These are phyloP conservation scores for Lateolabrax maculatus DNA, from an alignment of 2,797 vertebrate genomes.

Conservation along the genomic window DNA sequence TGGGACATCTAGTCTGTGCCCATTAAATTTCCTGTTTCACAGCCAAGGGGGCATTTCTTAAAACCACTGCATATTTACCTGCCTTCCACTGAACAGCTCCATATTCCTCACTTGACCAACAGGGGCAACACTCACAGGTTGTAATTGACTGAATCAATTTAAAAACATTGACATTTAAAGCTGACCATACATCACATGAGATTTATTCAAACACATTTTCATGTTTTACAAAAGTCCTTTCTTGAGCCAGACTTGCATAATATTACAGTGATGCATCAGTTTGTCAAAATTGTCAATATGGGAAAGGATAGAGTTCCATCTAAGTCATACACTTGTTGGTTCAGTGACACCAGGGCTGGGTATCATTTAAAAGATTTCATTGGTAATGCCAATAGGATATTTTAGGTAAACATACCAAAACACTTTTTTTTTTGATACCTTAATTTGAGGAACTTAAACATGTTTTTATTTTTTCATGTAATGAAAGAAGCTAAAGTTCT, in stretches of 20 bases:
- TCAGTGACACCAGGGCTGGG: not conserved
- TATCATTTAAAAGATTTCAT: too few relatives aligned
- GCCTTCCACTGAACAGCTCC: conserved; percentile 5
- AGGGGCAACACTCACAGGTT: not conserved
- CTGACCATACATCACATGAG: not conserved
- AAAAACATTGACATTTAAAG: conserved; percentile 17
- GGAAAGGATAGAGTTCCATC: not conserved
- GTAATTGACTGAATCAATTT: not conserved
- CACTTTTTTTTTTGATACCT: too few relatives aligned
- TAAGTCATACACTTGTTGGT: not conserved
- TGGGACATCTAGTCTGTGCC: not conserved
- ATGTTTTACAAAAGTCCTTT: too few relatives aligned
- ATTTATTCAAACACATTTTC: conserved; percentile 3
- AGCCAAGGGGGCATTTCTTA: conserved; percentile 8
- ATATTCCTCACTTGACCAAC: conserved; percentile 12
- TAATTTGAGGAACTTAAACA: too few relatives aligned
- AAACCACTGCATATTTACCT: conserved; percentile 34
- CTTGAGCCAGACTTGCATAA: too few relatives aligned
- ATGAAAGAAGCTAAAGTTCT: not conserved
- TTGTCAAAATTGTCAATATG: not conserved
- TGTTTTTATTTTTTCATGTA: not conserved
- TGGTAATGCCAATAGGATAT: not conserved
- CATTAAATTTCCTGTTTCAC: conserved; percentile 16
- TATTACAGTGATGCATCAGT: not conserved
- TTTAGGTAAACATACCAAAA: not conserved